Base-by-base conservation (phyloP, 1,140 invertebrate species). In the Leucophenga varia region DNA sequence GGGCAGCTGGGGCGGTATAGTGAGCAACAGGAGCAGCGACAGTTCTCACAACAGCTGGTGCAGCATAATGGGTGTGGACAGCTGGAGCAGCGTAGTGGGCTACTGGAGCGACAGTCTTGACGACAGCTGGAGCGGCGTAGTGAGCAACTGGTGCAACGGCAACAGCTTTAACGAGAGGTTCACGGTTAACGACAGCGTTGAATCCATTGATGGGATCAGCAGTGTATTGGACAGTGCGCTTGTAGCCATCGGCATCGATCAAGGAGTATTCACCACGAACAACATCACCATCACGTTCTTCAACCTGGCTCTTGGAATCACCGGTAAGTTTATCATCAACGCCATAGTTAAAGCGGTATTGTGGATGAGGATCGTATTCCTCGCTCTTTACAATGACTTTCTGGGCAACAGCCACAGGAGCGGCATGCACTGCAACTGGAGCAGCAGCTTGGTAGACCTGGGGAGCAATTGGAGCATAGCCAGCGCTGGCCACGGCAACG, bases 281-380 rank as follows among this genome's bases (percentile, higher is more conserved):
- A 22, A 83, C 82, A 57, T 84, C 80, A 54, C 81, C 78, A 37
- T 82, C 75, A 40, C 79, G 79, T 55, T 83, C 81, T 53, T 80
- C 65, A 3, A 81, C 80, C 63, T 82, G 82, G 64, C 59, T 65
- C 72, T 86, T 86, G 53, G 82, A 82, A 76, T 86, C 84, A 30
- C 87, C 86, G 25, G 82, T 88, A 57, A 81, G 77, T 2, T 81
- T 80, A 61, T 89, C 86, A 22, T 82, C 79, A 3, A 88, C 84
- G 49, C 82, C 82, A 76, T 88, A 88, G 17, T 82, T 81, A 75
- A 81, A 87, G 67, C 68, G 68, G 70, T 82, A 82, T 59, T 79
- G 76, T 12, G 68, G 64, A 55, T 64, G 60, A 39, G 64, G 64
- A 34, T 68, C 64, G 61, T 65, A 69, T 48, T 68, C 64, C 44